Base-by-base conservation (phyloP, 2,888 invertebrate genomes). In the Drosophila testacea region DNA sequence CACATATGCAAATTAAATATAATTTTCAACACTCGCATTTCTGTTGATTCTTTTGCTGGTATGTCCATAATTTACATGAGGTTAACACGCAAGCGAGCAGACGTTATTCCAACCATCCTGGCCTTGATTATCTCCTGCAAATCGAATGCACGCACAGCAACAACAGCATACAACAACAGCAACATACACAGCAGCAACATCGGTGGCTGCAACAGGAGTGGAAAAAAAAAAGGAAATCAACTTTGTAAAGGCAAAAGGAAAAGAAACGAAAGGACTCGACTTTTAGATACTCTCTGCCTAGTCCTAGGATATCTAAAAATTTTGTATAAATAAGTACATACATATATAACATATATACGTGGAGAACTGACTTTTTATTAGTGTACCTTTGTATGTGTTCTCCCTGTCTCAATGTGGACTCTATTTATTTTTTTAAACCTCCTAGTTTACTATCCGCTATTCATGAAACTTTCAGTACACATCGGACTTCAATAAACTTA, bases 21-120 rank as follows among this genome's bases (percentile, higher is more conserved):
- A 87, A 89, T 81, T 85, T 83, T 85, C 89, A 89, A 82, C 89
- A 89, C 85, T 85, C 88, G 79, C 68, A 81, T 77, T 89, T 74
- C 73, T 69, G 79, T 81, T 79, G 78, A 71, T 67, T 68, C 61
- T 34, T 52, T 41, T 22, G 46, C 59, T 62, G 41, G 54, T 71
- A 60, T 42, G 69, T 66, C 72, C 82, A 86, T 89, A 85, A 85
- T 85, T 89, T 85, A 85, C 85, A 85, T 87, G 87, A 74, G 85
- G 80, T 84, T 89, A 82, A 82, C 85, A 89, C 89, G 85, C 85
- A 84, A 88, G 70, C 68, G 56, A 63, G 71, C 68, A 68, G 62
- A 54, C 27, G 28, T 52, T 46, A 22, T 16, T 42, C n/a, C 28
- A 44, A 27, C 42, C 63, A 41, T 51, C 56, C 67, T 79, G 86